Conservation (phyloP, 1,140 invertebrate genomes). For the Littorina saxatilis region DNA sequence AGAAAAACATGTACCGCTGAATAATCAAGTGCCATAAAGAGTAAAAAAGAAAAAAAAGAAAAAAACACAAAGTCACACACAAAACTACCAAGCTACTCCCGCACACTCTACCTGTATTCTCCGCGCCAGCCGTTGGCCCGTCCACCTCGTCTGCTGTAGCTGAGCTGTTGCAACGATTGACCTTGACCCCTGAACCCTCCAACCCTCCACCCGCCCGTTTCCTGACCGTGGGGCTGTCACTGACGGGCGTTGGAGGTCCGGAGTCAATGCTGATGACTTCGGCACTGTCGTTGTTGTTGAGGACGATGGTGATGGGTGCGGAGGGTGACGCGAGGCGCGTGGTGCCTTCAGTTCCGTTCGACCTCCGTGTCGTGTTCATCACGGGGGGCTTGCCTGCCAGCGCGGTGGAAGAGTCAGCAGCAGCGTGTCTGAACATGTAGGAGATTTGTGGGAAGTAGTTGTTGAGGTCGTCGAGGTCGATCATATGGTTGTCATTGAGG, state of each 20-base stretch:
- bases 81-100: too few species aligned
- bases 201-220: not conserved
- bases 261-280: constrained; percentile 37
- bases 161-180: not conserved
- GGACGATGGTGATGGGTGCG: constrained; percentile 17
- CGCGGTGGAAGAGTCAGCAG: too few species aligned
- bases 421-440: constrained; percentile 62
- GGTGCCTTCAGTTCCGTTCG: constrained; percentile 3
- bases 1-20: too few species aligned
- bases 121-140: too few species aligned
- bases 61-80: too few species aligned
- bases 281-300: constrained; percentile 15
- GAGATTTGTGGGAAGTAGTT: constrained; percentile 68
- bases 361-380: not conserved
- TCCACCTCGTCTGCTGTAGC: too few species aligned
- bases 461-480: constrained; percentile 63
- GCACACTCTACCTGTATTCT: too few species aligned
- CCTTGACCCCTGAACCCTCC: not conserved
- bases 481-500: constrained; percentile 71
- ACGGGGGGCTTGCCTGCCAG: not conserved
- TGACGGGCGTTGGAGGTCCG: constrained; percentile 3
- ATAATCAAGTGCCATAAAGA: too few species aligned
- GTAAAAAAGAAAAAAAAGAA: too few species aligned
- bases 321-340: constrained; percentile 3
- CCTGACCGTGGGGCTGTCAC: not conserved